Evolutionary conservation across 1,140 invertebrate species (phyloP), one percentile per base, ranked within the genome.

Genomic region (Trinorchestia longiramus): DNA sequence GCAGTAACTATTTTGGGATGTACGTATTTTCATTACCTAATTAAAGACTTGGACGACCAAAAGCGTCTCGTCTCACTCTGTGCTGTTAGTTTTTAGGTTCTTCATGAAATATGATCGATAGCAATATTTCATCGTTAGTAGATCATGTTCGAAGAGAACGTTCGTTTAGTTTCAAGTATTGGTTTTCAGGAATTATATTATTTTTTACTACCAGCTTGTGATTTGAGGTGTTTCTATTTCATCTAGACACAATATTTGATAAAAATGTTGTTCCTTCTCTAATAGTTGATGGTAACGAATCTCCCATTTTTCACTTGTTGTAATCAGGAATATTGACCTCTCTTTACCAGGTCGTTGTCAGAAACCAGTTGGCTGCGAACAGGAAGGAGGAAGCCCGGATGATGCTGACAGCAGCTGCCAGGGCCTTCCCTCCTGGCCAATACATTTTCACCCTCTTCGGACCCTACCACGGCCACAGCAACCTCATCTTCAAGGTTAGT

Each of bases 381-480:
- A 97, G 97, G 40, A 96, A 97, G 41, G 97, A 98, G 87, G 98
- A 98, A 96, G 97, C 98, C 8, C 97, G 97, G 41, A 97, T 98
- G 95, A 97, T 97, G 41, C 95, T 98, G 44, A 96, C 98, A 0
- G 97, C 97, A 17, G 97, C 97, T 0, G 97, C 97, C 44, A 96
- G 97, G 0, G 95, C 97, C 0, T 98, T 97, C 95, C 97, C 97
- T n/a, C 62, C 44, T 40, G 96, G 96, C 8, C 96, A 97, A 6
- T 97, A 97, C 96, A 96, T 97, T 6, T 97, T 98, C 95, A 97
- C 97, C 23, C 97, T 98, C 19, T 98, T 98, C 96, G 98, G 98
- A 6, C 96, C 97, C 42, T 98, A 97, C 97, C 97, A 97, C 45
- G 97, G 97, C 23, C 97, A 97, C 57, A 96, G 97, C 0, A 97